Evolutionary conservation across 2,113 vertebrate species (phyloP), one percentile per base, ranked within the genome.

Genomic region (Ginglymostoma cirratum): DNA sequence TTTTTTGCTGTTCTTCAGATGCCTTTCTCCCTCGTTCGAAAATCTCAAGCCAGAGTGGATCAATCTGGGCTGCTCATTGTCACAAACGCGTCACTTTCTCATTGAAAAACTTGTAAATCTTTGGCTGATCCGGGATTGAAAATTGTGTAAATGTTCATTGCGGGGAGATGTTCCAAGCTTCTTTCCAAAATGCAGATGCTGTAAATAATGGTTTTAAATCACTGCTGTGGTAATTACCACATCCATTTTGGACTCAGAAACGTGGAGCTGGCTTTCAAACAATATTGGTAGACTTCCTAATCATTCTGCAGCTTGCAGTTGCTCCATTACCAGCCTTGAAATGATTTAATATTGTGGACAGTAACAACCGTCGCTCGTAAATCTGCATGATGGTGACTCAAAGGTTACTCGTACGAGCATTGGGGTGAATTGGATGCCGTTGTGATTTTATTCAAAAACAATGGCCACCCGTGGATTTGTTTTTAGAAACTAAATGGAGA

Each of bases 111-210:
- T 72, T 17, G 5, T 34, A 72, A 27, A 24, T 72, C n/a, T 45
- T 27, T 48, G 94, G 45, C 65, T 95, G 67, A 48, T 72, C 66
- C 67, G 10, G 65, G 55, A 70, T 94, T 94, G 23, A 94, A 48
- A 94, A 72, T 10, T 66, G 3, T 27, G 69, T 45, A 94, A 95
- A 95, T 72, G 4, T 72, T 76, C 69, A 95, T 15, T 45, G 61
- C 0, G 80, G 5, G 34, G 69, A 48, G 42, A 52, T 34, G 24
- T 45, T 95, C 15, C 27, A 72, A 72, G 52, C 42, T 34, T 72
- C 94, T 14, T 70, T 95, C 67, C 94, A 45, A 95, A 72, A 76
- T 95, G 94, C 94, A 95, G 45, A 72, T 95, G 69, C 69, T 48
- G 42, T 72, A 72, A 72, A 48, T 95, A 72, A 95, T 95, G 69